Base-by-base conservation (phyloP, 2,888 invertebrate genomes). In the Cylloceria caligata region DNA sequence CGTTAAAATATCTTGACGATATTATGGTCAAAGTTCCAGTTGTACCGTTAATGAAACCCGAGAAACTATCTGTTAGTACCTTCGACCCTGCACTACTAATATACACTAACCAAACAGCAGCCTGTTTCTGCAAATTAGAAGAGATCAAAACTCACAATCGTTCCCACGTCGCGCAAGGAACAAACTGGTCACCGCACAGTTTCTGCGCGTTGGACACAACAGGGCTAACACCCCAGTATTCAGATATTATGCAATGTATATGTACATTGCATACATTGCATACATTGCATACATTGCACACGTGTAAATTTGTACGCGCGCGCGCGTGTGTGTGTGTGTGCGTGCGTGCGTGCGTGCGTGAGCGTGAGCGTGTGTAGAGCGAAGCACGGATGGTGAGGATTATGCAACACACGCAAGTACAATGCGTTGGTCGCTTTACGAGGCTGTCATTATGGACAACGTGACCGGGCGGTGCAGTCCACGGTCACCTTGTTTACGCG, bases 381-480 rank as follows among this genome's bases (percentile, higher is more conserved):
- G 36, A 24, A 68, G 60, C 64, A 36, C 80, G 76, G 69, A 21
- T 76, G 81, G 47, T 47, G 80, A 71, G 80, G 64, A 86, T 82
- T 55, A 42, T 55, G 30, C 45, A 62, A 75, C 64, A 55, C 62
- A 64, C 24, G 57, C 84, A 77, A 86, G 84, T 83, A 86, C 84
- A 81, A 84, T 79, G 84, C 64, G 68, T 84, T 83, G 80, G 81
- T 83, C 80, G 80, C 83, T 88, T 86, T 87, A 87, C 84, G 85
- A 87, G 84, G 55, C 82, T 83, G 86, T 83, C 81, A 85, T 87
- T 87, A 80, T 74, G 67, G 55, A 39, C 65, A 71, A 81, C 84
- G 84, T 84, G 84, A 86, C 76, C 83, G 74, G 65, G 80, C 83
- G 84, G 62, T 74, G 65, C 36, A 62, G 47, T 52, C 47, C 30